phyloP scores from a whole-genome alignment of 2,888 invertebrate species.

The Dicranocentrus wangi region DNA sequence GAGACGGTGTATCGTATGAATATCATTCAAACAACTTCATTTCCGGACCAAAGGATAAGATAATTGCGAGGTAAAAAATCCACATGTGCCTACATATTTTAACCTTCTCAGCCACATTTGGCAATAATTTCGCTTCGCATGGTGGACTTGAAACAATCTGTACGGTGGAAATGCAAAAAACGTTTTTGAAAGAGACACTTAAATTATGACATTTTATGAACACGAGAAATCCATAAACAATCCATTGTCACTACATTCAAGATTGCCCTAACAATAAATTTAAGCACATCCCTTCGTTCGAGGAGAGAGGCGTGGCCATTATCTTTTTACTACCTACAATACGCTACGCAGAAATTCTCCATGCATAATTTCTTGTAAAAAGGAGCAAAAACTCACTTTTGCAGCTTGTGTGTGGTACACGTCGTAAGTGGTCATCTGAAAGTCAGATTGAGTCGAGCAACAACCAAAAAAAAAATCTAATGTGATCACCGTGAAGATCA shows the following conservation, averaged over 20 bases:
- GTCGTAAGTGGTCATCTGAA: slow-evolving; percentile 4
- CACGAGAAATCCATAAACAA: too few species aligned
- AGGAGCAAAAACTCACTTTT: background rate
- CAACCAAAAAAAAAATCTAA: background rate
- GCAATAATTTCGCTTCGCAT: background rate
- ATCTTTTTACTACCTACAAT: too few species aligned
- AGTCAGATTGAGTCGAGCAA: background rate
- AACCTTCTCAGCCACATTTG: background rate
- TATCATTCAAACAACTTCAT: slow-evolving; percentile 10
- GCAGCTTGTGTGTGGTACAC: background rate
- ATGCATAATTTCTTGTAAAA: slow-evolving; percentile 2
- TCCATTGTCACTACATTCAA: too few species aligned
- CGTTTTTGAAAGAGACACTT: too few species aligned
- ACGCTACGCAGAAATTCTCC: too few species aligned
- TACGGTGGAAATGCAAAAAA: too few species aligned
- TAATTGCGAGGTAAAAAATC: slow-evolving; percentile 3
- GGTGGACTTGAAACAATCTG: too few species aligned
- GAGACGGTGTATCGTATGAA: slow-evolving; percentile 6
- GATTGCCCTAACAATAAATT: too few species aligned
- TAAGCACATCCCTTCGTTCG: too few species aligned
- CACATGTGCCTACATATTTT: too few species aligned
- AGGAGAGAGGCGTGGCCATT: too few species aligned
- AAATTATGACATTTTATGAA: too few species aligned
- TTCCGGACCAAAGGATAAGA: slow-evolving; percentile 39
- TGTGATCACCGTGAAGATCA: slow-evolving; percentile 4